Evolutionary conservation across 2,797 vertebrate species (phyloP), one percentile per base, ranked within the genome.

Genomic region (Dermochelys coriacea): DNA sequence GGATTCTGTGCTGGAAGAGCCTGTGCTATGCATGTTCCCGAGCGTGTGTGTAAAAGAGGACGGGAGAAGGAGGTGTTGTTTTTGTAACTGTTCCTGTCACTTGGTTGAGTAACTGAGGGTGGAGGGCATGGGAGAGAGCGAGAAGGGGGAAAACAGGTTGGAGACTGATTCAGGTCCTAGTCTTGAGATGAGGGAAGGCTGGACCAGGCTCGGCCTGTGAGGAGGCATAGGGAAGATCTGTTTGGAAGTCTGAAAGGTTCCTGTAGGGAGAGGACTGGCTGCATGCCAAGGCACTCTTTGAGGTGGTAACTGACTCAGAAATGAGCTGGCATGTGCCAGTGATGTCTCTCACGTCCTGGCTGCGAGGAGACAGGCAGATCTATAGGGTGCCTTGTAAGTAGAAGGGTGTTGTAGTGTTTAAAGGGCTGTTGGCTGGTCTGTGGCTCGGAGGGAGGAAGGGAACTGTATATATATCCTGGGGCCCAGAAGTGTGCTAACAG

Each of bases 241-340:
- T 96, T 96, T 87, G 55, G 90, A 91, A 93, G 91, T 91, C 94
- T 97, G 94, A 96, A 96, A 95, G 74, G 92, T 95, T 95, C 88
- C 61, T 93, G 12, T 88, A 94, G 93, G 96, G 77, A 88, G 52
- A 89, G 84, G 75, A 49, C 80, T 94, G 95, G 85, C 90, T 3
- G 4, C 27, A 29, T 0, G 80, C 95, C 96, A 96, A 79, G 25
- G 55, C 75, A 77, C 93, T 57, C 90, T 98, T 97, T 97, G 95
- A 97, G 94, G 93, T 97, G 95, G 94, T 97, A 91, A 92, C 92
- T 5, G 91, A 88, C 91, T 95, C 93, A 84, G 96, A 92, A 87
- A 90, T 77, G 89, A 96, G 75, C 68, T 93, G 91, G 51, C 45
- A 1, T 25, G 29, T 95, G 87, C 93, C 96, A 93, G 41, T 1